Base-by-base conservation (phyloP, 1,140 invertebrate genomes). In the Watersipora subatra region DNA sequence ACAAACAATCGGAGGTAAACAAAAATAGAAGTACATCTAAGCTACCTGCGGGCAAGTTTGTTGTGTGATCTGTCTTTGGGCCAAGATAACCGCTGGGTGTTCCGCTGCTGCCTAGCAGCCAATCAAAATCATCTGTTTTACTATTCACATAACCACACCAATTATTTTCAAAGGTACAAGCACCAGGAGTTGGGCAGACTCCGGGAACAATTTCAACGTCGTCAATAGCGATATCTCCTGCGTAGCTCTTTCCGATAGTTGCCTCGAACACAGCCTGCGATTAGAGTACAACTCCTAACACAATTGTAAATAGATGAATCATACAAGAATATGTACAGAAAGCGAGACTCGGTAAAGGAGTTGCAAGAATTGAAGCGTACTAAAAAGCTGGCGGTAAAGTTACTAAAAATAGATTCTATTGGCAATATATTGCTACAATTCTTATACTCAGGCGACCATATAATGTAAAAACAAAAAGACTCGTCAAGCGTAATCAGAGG, bases 231-330 rank as follows among this genome's bases (percentile, higher is more conserved):
- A 71, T 69, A 20, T 69, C 70, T 26, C 65, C 66, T 19, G 61
- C 27, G 19, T 64, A 65, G 26, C 34, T 62, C n/a, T 22, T 22
- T 20, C 66, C 68, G 2, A 62, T 27, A 1, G 46, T 57, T 20
- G n/a, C 66, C 7, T 57, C 57, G 19, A 68, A 55, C 34, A 46
- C 34, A 46, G 34, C 34, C 34, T 46, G 34, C 7, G n/a, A 46
- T 46, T 7, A 46, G n/a, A n/a, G n/a, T 70, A 78, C 68, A 68
- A 72, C 29, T 78, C 73, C 7, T 73, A 74, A 57, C 71, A 58
- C 62, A 75, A 17, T 55, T 22, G 17, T 55, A 55, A 17, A 55
- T 17, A 17, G 46, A 55, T 22, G 46, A n/a, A n/a, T n/a, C n/a
- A n/a, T n/a, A n/a, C n/a, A n/a, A n/a, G n/a, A n/a, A n/a, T n/a